A percentile compares a stretch with the other conserved stretches of the same genome.
Evolutionary conservation across 2,113 vertebrate genomes (phyloP).

Genomic region (Neogobius melanostomus): DNA sequence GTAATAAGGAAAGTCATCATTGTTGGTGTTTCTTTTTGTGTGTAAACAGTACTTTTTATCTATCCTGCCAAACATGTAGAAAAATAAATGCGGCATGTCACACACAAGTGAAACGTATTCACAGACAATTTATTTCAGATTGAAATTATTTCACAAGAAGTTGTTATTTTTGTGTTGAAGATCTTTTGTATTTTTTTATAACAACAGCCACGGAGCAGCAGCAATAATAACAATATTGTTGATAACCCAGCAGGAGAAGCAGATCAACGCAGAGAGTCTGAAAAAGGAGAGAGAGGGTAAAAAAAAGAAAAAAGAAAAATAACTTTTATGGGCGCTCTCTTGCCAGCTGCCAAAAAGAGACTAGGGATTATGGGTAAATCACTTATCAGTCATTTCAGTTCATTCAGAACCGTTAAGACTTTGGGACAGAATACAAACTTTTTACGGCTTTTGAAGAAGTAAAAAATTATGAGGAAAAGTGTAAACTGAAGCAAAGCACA

Average conservation of each 20-base stretch:
- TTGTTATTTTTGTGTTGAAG: constrained; percentile 80
- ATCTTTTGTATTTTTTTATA: constrained; percentile 79
- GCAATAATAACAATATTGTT: constrained; percentile 79
- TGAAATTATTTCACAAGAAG: constrained; percentile 95
- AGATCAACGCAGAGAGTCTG: constrained; percentile 80
- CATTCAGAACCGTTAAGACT: constrained; percentile 50
- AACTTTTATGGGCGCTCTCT: constrained; percentile 22
- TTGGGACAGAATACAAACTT: constrained; percentile 40
- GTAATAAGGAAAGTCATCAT: no score
- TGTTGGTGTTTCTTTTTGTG: no score
- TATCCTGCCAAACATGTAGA: neutral
- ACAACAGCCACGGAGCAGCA: constrained; percentile 95
- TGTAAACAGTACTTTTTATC: no score
- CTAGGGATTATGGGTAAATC: constrained; percentile 59
- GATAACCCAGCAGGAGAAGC: constrained; percentile 88
- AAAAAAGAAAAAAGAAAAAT: constrained; percentile 16
- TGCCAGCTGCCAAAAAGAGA: constrained; percentile 59
- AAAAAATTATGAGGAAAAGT: constrained; percentile 12
- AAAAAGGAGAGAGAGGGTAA: constrained; percentile 31
- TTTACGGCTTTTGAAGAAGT: constrained; percentile 22
- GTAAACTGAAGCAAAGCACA: constrained; percentile 46
- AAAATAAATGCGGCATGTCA: constrained; percentile 32
- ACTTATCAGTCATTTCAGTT: constrained; percentile 48
- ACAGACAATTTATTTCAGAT: constrained; percentile 95
- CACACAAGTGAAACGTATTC: constrained; percentile 84